Evolutionary conservation across 2,797 vertebrate species (phyloP).

Genomic region (Phoebastria nigripes): DNA sequence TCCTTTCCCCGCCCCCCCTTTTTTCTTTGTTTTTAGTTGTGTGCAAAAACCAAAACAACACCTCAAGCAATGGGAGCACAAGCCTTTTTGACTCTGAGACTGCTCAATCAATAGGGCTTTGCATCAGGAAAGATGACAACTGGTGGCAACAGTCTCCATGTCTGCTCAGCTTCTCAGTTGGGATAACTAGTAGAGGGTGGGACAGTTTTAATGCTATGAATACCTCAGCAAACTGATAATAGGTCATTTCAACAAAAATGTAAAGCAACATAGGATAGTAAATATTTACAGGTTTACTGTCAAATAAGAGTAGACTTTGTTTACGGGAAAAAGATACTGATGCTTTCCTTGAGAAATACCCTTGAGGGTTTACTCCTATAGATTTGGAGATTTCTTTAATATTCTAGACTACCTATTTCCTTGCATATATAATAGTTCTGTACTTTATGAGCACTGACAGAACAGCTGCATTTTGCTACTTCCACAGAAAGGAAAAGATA

Average conservation of each 20-base stretch:
- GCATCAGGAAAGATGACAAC: not conserved
- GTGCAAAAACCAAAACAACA: not conserved
- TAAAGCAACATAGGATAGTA: not conserved
- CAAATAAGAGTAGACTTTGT: not conserved
- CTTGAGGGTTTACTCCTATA: not conserved
- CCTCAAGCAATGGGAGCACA: not conserved
- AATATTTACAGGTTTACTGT: not conserved
- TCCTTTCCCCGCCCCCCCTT: rapidly evolving
- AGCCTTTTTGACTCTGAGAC: not conserved
- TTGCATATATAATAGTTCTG: not conserved
- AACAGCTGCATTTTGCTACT: not conserved
- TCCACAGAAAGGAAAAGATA: not conserved
- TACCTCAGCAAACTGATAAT: not conserved
- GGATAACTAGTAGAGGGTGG: not conserved
- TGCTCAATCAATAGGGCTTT: not conserved
- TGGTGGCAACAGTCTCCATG: not conserved
- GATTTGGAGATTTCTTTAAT: not conserved
- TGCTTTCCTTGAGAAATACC: not conserved
- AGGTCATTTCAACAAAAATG: not conserved
- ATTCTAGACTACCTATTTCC: not conserved
- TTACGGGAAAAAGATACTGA: not conserved
- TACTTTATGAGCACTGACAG: not conserved
- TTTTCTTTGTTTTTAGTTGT: not conserved
- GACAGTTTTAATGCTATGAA: not conserved
- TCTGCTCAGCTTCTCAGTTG: not conserved